Evolutionary conservation across 1,140 invertebrate species (phyloP).

Genomic region (Anoplolepis gracilipes): DNA sequence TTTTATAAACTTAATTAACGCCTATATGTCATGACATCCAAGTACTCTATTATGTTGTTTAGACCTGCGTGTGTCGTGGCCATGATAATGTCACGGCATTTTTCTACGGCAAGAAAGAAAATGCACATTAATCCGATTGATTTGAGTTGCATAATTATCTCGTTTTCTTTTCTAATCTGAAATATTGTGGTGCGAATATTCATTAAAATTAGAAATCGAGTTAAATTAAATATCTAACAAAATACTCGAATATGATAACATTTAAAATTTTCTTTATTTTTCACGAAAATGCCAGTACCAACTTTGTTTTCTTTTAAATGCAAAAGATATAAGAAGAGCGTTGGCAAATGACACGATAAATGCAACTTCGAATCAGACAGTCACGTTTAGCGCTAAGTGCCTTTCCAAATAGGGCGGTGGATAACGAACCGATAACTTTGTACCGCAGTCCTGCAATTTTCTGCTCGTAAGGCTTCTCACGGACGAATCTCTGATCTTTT

Average conservation of each 20-base stretch:
- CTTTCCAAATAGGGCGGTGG: background rate
- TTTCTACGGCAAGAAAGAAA: constrained; percentile 4
- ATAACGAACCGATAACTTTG: background rate
- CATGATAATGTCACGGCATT: background rate
- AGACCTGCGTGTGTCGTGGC: background rate
- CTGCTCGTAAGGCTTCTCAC: background rate
- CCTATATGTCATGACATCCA: background rate
- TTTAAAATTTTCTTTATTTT: background rate
- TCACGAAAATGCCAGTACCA: background rate
- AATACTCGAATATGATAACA: background rate
- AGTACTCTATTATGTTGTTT: constrained; percentile 29
- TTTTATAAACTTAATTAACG: background rate
- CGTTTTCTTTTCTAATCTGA: constrained; percentile 3
- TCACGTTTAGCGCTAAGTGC: constrained; percentile 13
- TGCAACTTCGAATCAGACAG: background rate
- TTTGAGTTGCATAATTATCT: constrained; percentile 5
- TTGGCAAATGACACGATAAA: background rate
- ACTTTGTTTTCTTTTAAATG: background rate
- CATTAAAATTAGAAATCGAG: background rate
- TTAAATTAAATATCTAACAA: background rate
- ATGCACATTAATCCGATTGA: constrained; percentile 22
- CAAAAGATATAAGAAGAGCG: background rate
- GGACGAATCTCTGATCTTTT: background rate
- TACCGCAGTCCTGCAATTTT: background rate
- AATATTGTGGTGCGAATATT: background rate